Base-by-base conservation (phyloP, 2,888 invertebrate species). In the Hyposoter didymator region DNA sequence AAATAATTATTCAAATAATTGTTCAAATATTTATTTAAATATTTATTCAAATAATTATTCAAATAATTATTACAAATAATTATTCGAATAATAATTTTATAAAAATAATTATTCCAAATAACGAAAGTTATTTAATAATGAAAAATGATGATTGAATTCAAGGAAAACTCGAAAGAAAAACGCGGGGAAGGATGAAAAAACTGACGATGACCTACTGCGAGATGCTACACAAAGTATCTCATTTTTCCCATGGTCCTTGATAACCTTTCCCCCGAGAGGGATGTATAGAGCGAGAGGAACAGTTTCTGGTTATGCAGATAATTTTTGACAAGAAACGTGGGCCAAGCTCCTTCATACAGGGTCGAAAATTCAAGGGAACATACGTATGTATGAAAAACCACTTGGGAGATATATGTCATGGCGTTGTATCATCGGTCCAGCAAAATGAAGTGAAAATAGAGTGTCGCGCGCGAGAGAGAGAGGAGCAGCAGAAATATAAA, bases 271-370 rank as follows among this genome's bases (percentile, higher is more conserved):
- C 78, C 70, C 78, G 28, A 19, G 64, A 69, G 32, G n/a, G 1
- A 76, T 39, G 52, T 35, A 35, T 2, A 28, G 35, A 35, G 35
- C 35, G 47, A 3, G 43, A 55, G 19, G 39, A 32, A 22, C 28
- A 19, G 73, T 47, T 52, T 75, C 49, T 64, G 35, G 35, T 35
- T 4, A 35, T 35, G 35, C 35, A 2, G 2, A 82, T 82, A 79
- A 82, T 85, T 85, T 82, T 85, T 28, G 35, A 59, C 69, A 66
- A 74, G 70, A 85, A 82, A 78, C 22, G 66, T 79, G 35, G 75
- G 59, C 59, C 74, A 78, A 75, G n/a, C 59, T 47, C 39, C 17
- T 47, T 5, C 2, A 28, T 3, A 32, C n/a, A 2, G 14, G 35
- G 10, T 55, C 22, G 22, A 76, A 76, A 49, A 66, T 4, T 17